phyloP scores from a whole-genome alignment of 1,140 invertebrate species.

The Nylanderia fulva region DNA sequence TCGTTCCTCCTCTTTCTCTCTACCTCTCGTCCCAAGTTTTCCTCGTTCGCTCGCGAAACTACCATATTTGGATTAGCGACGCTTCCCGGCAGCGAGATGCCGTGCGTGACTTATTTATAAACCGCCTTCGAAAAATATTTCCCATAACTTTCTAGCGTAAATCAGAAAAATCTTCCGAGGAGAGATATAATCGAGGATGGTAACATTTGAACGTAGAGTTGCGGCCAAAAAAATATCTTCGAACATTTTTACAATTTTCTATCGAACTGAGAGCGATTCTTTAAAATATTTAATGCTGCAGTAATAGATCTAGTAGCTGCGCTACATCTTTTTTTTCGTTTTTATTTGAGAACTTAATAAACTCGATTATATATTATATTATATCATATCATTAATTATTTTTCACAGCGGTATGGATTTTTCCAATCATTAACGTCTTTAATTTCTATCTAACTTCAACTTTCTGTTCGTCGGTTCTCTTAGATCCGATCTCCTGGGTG shows the following conservation, averaged over 20 bases:
- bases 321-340: background rate
- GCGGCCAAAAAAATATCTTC: background rate
- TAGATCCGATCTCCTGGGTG: constrained; percentile 74
- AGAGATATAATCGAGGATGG: background rate
- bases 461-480: constrained; percentile 11
- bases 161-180: constrained; percentile 6
- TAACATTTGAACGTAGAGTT: background rate
- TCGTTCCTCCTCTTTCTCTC: background rate
- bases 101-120: constrained; percentile 51
- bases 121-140: constrained; percentile 32
- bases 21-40: constrained; percentile 31
- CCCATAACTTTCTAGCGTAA: background rate
- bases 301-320: too few relatives aligned
- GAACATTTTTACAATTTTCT: background rate
- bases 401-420: background rate
- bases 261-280: background rate
- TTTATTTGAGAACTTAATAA: background rate
- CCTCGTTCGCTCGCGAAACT: constrained; percentile 36
- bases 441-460: background rate
- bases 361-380: too few relatives aligned
- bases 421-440: too few relatives aligned
- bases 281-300: background rate
- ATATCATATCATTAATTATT: background rate
- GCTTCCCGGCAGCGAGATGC: constrained; percentile 5
- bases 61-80: constrained; percentile 43